A percentile compares a stretch with the other conserved stretches of the same genome.
Conservation (phyloP, 2,888 invertebrate species). For the Mythimna loreyi region DNA sequence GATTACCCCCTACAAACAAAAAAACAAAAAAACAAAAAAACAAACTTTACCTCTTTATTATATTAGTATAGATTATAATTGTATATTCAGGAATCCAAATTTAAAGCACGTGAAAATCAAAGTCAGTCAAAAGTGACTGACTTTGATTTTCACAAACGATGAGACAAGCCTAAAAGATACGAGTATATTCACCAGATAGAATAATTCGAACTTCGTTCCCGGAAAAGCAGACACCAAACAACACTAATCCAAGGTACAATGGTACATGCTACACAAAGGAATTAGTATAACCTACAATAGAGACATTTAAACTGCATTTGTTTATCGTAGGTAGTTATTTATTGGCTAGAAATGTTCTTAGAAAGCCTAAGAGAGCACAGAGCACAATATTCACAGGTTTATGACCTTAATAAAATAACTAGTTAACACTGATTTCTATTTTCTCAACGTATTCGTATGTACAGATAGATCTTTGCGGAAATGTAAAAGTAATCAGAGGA, state of each 20-base stretch:
- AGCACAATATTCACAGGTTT: conserved; percentile 34
- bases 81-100: no score
- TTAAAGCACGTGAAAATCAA: no score
- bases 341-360: conserved; percentile 41
- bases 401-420: conserved; percentile 43
- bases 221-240: conserved; percentile 39
- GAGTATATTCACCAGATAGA: not conserved
- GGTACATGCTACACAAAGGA: conserved; percentile 42
- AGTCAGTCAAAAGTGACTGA: no score
- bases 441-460: conserved; percentile 15
- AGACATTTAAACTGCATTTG: conserved; percentile 43
- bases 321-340: conserved; percentile 48
- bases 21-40: no score
- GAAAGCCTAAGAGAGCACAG: conserved; percentile 43
- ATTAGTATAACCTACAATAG: conserved; percentile 58
- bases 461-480: conserved; percentile 32
- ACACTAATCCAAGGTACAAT: conserved; percentile 39
- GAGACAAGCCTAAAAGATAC: not conserved
- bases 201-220: conserved; percentile 14
- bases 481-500: conserved; percentile 6
- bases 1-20: no score
- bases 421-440: conserved; percentile 53
- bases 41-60: no score
- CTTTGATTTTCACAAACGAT: not conserved
- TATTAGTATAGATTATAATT: no score